Base-by-base conservation (phyloP, 2,113 vertebrate species). In the Castor canadensis region DNA sequence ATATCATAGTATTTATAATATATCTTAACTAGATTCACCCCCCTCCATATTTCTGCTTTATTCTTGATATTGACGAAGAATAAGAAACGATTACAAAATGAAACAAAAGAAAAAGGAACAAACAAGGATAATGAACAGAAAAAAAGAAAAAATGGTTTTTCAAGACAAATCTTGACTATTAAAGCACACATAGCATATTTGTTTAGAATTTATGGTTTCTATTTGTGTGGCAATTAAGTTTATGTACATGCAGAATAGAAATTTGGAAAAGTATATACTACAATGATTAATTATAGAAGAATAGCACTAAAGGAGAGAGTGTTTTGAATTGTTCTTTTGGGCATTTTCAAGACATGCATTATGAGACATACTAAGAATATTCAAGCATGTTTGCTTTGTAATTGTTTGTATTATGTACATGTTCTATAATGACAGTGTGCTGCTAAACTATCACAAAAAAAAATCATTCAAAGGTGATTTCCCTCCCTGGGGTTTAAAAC, bases 401-500 rank as follows among this genome's bases (percentile, higher is more conserved):
- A 80, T 67, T 9, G 43, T 89, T 40, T 87, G 16, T 69, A 93
- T 49, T 93, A 90, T 56, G 83, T 91, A 81, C 71, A 58, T 69
- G 52, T 45, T 88, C 43, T 69, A 49, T 54, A 87, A 85, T 32
- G 43, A 82, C 9, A 4, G 47, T 22, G 15, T 30, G 54, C 24
- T 92, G 49, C 45, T 93, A 91, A 62, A 72, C 40, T 90, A 83
- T 64, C 28, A 66, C 47, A 92, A 93, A 84, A 91, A 92, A 93
- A 83, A 88, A 80, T 71, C 85, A 89, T 71, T 80, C 6, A 84
- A 93, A 80, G 89, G 56, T 69, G 17, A 69, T 67, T 81, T 88
- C 83, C 43, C 22, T 49, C 47, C 38, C 40, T 83, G n/a, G n/a
- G 56, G 43, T 5, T 87, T 96, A 76, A 69, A 66, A 62, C 64